These are phyloP conservation scores for Furcula furcula DNA, from an alignment of 2,888 invertebrate genomes.

Conservation along the genomic window DNA sequence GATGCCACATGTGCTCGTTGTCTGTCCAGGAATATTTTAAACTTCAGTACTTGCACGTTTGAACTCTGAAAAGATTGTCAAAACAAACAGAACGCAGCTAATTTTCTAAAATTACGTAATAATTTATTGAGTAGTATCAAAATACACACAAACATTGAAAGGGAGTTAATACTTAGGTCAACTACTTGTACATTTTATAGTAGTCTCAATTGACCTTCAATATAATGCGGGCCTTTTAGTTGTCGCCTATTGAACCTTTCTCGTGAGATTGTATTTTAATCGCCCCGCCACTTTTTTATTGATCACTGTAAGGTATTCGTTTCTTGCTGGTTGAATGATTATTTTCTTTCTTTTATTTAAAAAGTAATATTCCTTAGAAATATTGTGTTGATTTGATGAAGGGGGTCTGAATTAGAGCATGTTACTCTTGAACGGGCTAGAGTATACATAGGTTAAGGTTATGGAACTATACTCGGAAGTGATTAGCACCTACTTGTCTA, in stretches of 20 bases:
- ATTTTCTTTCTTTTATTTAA: no score
- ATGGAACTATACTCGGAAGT: no score
- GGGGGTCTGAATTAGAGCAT: no score
- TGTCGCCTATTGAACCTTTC: constrained; percentile 34
- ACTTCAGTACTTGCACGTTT: constrained; percentile 35
- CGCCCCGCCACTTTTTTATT: constrained; percentile 10
- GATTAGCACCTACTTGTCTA: no score
- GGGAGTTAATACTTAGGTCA: background rate
- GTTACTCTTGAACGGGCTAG: no score
- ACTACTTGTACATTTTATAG: no score
- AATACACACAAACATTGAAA: background rate
- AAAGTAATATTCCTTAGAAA: no score
- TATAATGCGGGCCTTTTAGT: constrained; percentile 36
- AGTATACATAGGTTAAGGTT: no score
- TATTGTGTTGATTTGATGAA: no score
- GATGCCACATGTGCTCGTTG: constrained; percentile 21
- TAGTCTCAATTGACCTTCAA: constrained; percentile 21
- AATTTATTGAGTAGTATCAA: background rate
- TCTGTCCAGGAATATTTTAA: constrained; percentile 28
- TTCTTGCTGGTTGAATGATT: no score
- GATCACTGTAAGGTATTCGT: no score
- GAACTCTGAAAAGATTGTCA: constrained; percentile 11
- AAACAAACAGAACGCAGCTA: constrained; percentile 10
- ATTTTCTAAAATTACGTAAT: constrained; percentile 10
- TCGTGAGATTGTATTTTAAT: constrained; percentile 39